Conservation (phyloP, 2,113 vertebrate species). For the Nicator chloris region DNA sequence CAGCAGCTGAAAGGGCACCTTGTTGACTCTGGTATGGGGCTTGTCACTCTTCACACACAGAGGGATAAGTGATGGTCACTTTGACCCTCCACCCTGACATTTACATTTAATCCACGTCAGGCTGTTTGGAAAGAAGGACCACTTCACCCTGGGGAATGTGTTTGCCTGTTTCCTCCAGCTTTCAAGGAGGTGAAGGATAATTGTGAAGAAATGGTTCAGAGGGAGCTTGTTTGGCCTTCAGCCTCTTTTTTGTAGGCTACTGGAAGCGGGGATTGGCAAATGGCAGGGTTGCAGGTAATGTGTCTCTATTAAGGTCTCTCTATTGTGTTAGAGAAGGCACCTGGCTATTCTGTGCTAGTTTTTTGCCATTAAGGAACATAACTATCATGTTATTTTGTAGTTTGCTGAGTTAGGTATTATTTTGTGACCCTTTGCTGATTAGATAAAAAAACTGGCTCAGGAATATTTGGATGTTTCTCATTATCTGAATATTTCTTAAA, state of each 20-base stretch:
- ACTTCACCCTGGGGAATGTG: not conserved
- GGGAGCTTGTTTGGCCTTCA: not conserved
- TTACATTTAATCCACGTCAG: not conserved
- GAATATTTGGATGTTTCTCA: constrained; percentile 5
- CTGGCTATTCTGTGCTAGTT: not conserved
- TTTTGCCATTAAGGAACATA: constrained; percentile 15
- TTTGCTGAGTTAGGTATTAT: not conserved
- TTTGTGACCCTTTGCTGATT: not conserved
- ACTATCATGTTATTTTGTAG: not conserved
- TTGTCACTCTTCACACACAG: not conserved
- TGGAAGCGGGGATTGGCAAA: not conserved
- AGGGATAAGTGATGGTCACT: not conserved
- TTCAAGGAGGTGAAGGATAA: not conserved
- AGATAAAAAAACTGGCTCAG: not conserved
- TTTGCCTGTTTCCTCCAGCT: not conserved
- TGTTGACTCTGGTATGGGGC: not conserved
- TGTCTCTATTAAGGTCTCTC: not conserved
- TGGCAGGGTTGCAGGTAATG: not conserved
- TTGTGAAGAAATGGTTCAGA: not conserved
- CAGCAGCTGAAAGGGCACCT: not conserved
- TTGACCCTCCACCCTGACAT: not conserved
- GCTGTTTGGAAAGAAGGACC: not conserved
- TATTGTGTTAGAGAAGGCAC: not conserved
- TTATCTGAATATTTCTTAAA: not conserved
- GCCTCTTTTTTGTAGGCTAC: not conserved